phyloP scores from a whole-genome alignment of 2,797 vertebrate species.

The Octomys mimax region DNA sequence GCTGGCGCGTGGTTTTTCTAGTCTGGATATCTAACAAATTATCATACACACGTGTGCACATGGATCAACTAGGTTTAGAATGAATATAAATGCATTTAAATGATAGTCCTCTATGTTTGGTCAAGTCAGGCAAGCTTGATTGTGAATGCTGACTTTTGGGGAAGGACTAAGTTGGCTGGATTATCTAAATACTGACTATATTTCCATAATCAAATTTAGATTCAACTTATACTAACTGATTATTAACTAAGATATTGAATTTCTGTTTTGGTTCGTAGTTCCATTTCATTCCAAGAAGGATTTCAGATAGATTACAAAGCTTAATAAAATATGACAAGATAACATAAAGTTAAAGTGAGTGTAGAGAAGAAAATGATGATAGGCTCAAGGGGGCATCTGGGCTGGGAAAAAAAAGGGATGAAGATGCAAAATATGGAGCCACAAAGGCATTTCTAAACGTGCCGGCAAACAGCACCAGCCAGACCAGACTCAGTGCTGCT shows the following conservation, averaged over 20 bases:
- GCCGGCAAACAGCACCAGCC: background rate
- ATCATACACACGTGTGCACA: background rate
- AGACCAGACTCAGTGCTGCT: background rate
- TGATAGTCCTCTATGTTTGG: background rate
- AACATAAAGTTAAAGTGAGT: background rate
- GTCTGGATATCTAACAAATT: conserved; percentile 22
- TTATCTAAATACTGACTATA: conserved; percentile 37
- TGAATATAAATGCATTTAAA: background rate
- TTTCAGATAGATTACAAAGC: background rate
- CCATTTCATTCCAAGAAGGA: background rate
- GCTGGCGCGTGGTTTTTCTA: too few species aligned
- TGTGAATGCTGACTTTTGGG: background rate
- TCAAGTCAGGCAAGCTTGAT: conserved; percentile 23
- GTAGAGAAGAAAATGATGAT: background rate
- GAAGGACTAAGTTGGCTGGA: background rate
- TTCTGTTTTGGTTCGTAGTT: background rate
- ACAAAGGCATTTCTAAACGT: background rate
- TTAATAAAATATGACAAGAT: background rate
- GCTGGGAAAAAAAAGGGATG: background rate
- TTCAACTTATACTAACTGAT: conserved; percentile 10
- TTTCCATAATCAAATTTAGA: conserved; percentile 21
- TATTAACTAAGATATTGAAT: conserved; percentile 44
- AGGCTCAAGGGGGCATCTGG: background rate
- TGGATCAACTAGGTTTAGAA: conserved; percentile 14
- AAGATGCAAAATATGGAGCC: background rate